phyloP scores from a whole-genome alignment of 2,113 vertebrate species.

The Nesoenas mayeri region DNA sequence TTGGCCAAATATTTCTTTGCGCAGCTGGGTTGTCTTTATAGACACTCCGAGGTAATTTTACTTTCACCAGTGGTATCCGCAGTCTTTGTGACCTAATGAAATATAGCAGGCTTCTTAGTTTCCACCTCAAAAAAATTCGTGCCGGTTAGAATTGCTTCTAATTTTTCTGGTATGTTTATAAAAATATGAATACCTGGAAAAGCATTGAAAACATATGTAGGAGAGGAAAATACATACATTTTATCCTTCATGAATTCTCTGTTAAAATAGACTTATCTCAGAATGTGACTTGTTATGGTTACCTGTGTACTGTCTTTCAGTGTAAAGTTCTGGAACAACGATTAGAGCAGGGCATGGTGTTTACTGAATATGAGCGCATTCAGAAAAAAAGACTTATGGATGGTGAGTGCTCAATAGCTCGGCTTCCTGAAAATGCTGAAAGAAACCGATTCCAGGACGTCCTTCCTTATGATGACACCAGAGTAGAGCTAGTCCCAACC shows the following conservation, averaged over 20 bases:
- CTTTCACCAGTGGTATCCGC: not conserved
- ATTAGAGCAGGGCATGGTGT: slow-evolving; percentile 89
- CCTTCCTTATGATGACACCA: slow-evolving; percentile 90
- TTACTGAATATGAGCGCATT: slow-evolving; percentile 90
- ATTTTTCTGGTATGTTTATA: not conserved
- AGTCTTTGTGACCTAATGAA: not conserved
- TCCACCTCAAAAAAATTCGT: not conserved
- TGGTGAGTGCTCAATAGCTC: slow-evolving; percentile 82
- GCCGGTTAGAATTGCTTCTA: not conserved
- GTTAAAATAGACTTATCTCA: fast-evolving
- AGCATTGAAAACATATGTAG: not conserved
- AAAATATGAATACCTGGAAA: not conserved
- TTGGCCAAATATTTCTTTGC: not conserved
- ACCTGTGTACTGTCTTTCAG: slow-evolving; percentile 59
- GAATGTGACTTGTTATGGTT: not conserved
- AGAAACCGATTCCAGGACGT: slow-evolving; percentile 96
- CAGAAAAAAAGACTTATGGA: slow-evolving; percentile 78
- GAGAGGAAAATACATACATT: not conserved
- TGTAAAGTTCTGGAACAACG: slow-evolving; percentile 88
- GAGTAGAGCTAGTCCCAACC: slow-evolving; percentile 95
- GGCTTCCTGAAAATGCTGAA: slow-evolving; percentile 88
- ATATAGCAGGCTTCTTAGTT: not conserved
- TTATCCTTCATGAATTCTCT: not conserved
- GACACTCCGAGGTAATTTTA: not conserved
- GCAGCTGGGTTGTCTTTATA: not conserved